A percentile compares a stretch with the other conserved stretches of the same genome.
Conservation (phyloP, 2,113 vertebrate species). For the Dicaeum eximium region DNA sequence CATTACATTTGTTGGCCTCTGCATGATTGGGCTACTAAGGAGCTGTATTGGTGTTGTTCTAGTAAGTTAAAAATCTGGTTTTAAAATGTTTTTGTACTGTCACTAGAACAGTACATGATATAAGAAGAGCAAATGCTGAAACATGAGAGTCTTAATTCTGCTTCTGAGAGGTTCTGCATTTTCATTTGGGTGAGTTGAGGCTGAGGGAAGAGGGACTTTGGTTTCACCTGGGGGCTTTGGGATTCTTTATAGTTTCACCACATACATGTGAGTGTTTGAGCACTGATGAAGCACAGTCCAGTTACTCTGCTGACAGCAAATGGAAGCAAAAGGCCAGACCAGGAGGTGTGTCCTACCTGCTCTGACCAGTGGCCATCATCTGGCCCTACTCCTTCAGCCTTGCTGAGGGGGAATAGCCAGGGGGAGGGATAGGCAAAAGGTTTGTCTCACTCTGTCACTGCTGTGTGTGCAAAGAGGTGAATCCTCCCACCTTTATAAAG, state of each 20-base stretch:
- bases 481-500: background rate
- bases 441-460: background rate
- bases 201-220: background rate
- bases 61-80: background rate
- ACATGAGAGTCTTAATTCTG: background rate
- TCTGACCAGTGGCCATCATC: background rate
- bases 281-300: background rate
- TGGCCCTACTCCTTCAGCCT: background rate
- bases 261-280: rapidly evolving
- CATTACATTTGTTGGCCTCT: background rate
- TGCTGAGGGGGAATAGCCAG: background rate
- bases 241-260: background rate
- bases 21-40: background rate
- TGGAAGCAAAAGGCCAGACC: background rate
- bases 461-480: background rate
- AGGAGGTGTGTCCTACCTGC: background rate
- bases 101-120: background rate
- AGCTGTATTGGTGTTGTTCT: background rate
- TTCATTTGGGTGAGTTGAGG: background rate
- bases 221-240: background rate
- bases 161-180: background rate
- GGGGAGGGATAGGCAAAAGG: background rate
- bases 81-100: background rate
- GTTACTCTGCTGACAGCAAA: background rate
- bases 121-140: background rate